Evolutionary conservation across 2,797 vertebrate species (phyloP), one percentile per base, ranked within the genome.

Genomic region (Malacoraja senta): DNA sequence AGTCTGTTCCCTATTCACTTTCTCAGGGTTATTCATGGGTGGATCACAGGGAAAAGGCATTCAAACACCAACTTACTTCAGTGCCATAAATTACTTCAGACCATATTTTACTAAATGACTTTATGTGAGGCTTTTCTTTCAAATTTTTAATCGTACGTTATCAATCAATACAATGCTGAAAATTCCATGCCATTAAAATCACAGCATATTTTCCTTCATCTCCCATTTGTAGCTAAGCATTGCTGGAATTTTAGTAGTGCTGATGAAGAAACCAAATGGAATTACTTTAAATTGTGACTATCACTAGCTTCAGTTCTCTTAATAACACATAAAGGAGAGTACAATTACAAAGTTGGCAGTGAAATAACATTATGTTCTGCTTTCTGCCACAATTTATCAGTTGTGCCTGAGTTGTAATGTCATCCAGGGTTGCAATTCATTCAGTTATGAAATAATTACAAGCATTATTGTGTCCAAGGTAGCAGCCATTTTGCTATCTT

Each of bases 21-120:
- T 96, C 96, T 96, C 94, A 95, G 90, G 19, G 93, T 96, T 97
- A 96, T 97, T 96, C 96, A 96, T 96, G 96, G 96, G 94, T 94
- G 95, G 94, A 95, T 95, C 92, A 78, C 93, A 79, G 10, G 44
- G 86, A 92, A 80, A 95, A 95, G 94, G 94, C 95, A 96, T 96
- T 96, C 95, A 94, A 95, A 96, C 96, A 94, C 95, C 95, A 93
- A 94, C 94, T 96, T 95, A 94, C 93, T 95, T 96, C 95, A 96
- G 96, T 95, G 94, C 94, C 95, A 94, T 96, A 96, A 96, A 96
- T 96, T 96, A 94, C 78, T 10, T 35, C 86, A 93, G 95, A 94
- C 95, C 94, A 95, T 96, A 63, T 44, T 71, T 71, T 71, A 79
- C 26, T 13, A 4, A 92, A 92, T 92, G 19, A 91, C 65, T 71